These are phyloP conservation scores for Paraplagusia blochii DNA, from an alignment of 2,113 vertebrate genomes.

Conservation along the genomic window DNA sequence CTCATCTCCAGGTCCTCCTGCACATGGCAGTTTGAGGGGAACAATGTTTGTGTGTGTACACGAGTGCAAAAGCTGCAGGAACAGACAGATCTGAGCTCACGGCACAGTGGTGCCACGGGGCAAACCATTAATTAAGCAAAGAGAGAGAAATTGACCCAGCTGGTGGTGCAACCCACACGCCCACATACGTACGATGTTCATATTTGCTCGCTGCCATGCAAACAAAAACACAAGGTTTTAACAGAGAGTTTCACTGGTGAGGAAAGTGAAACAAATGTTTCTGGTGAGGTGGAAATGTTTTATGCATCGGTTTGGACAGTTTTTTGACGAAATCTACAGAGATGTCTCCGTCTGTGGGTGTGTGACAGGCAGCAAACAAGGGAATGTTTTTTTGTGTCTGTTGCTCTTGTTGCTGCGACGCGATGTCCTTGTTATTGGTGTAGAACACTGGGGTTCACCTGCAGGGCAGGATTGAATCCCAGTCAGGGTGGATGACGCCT, in stretches of 20 bases:
- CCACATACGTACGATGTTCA: conserved; percentile 4
- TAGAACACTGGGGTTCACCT: too few species aligned
- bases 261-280: background rate
- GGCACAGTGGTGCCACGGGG: conserved; percentile 60
- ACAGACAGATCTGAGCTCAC: conserved; percentile 56
- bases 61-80: conserved; percentile 47
- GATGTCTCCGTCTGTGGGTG: conserved; percentile 29
- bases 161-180: conserved; percentile 54
- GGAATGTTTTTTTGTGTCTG: conserved; percentile 38
- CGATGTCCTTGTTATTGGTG: too few species aligned
- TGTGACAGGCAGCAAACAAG: conserved; percentile 17
- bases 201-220: conserved; percentile 4
- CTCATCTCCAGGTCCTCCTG: conserved; percentile 6
- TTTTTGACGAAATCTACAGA: background rate
- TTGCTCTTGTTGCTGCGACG: conserved; percentile 9
- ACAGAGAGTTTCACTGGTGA: background rate
- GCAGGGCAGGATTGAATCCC: too few species aligned
- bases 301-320: background rate
- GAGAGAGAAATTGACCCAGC: conserved; percentile 65
- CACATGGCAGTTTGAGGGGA: conserved; percentile 23
- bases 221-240: conserved; percentile 6
- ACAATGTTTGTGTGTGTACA: conserved; percentile 42
- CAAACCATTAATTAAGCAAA: conserved; percentile 73
- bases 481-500: too few species aligned
- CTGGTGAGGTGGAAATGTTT: conserved; percentile 12